Conservation (phyloP, 2,797 vertebrate genomes). For the Acestrorhynchus altus region DNA sequence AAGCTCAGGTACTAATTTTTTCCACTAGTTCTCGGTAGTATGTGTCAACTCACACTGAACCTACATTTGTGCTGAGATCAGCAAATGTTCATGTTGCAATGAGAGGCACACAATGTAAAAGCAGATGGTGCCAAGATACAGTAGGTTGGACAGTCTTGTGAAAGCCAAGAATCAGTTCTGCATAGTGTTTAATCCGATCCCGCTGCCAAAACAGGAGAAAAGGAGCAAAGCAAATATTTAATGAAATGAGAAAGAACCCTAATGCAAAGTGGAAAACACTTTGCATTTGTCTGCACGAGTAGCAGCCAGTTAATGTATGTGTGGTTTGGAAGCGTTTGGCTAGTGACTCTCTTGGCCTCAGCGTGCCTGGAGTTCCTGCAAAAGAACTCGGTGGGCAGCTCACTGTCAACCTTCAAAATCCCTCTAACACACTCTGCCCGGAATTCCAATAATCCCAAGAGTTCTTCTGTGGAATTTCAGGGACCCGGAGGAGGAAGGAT, state of each 20-base stretch:
- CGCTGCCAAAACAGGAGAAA: background rate
- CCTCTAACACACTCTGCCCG: slow-evolving; percentile 65
- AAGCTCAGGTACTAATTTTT: background rate
- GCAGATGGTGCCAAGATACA: slow-evolving; percentile 15
- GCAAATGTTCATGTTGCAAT: background rate
- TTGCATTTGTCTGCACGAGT: background rate
- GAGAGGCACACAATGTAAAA: slow-evolving; percentile 31
- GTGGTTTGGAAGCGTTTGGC: background rate
- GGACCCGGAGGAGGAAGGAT: slow-evolving; percentile 66
- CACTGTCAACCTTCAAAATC: slow-evolving; percentile 49
- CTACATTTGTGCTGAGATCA: background rate
- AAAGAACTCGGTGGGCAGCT: slow-evolving; percentile 15
- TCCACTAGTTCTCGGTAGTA: background rate
- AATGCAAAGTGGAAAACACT: background rate
- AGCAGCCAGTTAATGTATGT: background rate
- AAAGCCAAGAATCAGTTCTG: background rate
- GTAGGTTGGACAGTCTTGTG: background rate
- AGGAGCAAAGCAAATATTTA: background rate
- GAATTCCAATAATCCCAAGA: slow-evolving; percentile 77
- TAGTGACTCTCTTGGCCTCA: slow-evolving; percentile 12
- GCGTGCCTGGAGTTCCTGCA: slow-evolving; percentile 37
- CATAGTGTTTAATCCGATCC: slow-evolving; percentile 28
- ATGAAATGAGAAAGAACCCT: background rate
- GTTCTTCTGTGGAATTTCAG: slow-evolving; percentile 78
- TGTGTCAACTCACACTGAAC: background rate